Percentiles rank a stretch among this genome's conserved stretches.
Evolutionary conservation across 1,140 invertebrate genomes (phyloP).

Genomic region (Pectinophora gossypiella): DNA sequence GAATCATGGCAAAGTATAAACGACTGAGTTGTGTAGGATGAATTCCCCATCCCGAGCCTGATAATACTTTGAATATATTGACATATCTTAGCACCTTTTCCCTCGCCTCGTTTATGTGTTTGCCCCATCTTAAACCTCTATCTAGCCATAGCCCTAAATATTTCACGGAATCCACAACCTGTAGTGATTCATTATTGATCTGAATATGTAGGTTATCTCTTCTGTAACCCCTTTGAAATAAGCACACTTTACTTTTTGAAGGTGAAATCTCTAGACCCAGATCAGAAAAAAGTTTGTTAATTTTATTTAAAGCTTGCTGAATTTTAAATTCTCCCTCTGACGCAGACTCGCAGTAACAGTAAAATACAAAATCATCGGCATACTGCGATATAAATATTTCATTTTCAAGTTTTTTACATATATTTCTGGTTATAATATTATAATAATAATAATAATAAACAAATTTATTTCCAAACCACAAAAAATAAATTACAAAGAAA

Average conservation of each 20-base stretch:
- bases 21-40: too few relatives aligned
- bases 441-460: too few relatives aligned
- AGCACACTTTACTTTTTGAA: background rate
- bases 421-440: too few relatives aligned
- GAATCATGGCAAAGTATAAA: background rate
- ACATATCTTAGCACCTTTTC: constrained; percentile 3
- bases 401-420: background rate
- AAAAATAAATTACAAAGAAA: too few relatives aligned
- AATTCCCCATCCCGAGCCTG: too few relatives aligned
- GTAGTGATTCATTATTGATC: background rate
- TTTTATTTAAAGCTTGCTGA: background rate
- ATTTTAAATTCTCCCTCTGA: background rate
- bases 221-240: background rate
- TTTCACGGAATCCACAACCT: background rate
- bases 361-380: background rate
- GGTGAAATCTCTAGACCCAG: background rate
- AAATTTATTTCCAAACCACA: too few relatives aligned
- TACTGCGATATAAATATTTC: background rate
- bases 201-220: background rate
- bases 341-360: background rate
- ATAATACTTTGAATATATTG: too few relatives aligned
- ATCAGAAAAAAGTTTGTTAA: background rate
- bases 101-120: constrained; percentile 20
- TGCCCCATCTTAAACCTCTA: constrained; percentile 13
- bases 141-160: constrained; percentile 25